These are phyloP conservation scores for Agonopterix heracliana DNA, from an alignment of 2,888 invertebrate genomes.

Conservation along the genomic window DNA sequence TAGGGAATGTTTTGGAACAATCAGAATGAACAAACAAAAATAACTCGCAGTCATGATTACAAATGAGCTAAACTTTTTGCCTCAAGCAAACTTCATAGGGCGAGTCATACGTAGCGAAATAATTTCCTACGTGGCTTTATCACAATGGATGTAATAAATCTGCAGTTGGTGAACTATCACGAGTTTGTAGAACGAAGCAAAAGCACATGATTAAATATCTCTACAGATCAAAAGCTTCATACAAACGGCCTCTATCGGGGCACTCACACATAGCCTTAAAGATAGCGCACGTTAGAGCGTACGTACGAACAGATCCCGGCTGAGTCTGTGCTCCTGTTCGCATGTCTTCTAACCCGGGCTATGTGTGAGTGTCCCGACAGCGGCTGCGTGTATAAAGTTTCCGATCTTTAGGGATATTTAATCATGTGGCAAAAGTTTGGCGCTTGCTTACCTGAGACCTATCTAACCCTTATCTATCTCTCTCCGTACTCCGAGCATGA, in stretches of 20 bases:
- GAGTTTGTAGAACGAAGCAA: conserved; percentile 10
- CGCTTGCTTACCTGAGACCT: conserved; percentile 18
- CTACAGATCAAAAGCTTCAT: too few relatives aligned
- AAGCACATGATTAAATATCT: too few relatives aligned
- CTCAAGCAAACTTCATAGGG: conserved; percentile 11
- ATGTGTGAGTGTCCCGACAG: too few relatives aligned
- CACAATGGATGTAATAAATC: conserved; percentile 21
- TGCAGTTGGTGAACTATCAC: conserved; percentile 17
- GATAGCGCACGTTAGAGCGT: too few relatives aligned
- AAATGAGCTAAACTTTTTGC: conserved; percentile 21
- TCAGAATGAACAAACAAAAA: conserved; percentile 30
- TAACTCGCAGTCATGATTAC: conserved; percentile 31
- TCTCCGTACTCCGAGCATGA: conserved; percentile 14
- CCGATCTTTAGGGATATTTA: too few relatives aligned
- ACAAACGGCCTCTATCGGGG: too few relatives aligned
- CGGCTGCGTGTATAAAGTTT: too few relatives aligned
- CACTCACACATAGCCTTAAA: too few relatives aligned
- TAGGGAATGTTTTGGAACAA: too few relatives aligned
- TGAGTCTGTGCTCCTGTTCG: too few relatives aligned
- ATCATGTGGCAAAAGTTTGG: conserved; percentile 16
- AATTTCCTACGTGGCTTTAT: conserved; percentile 14
- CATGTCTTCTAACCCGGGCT: too few relatives aligned
- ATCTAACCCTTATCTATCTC: conserved; percentile 32
- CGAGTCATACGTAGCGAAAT: conserved; percentile 10
- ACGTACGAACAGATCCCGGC: too few relatives aligned